These are phyloP conservation scores for Xestobium rufovillosum DNA, from an alignment of 2,888 invertebrate species.

Conservation along the genomic window DNA sequence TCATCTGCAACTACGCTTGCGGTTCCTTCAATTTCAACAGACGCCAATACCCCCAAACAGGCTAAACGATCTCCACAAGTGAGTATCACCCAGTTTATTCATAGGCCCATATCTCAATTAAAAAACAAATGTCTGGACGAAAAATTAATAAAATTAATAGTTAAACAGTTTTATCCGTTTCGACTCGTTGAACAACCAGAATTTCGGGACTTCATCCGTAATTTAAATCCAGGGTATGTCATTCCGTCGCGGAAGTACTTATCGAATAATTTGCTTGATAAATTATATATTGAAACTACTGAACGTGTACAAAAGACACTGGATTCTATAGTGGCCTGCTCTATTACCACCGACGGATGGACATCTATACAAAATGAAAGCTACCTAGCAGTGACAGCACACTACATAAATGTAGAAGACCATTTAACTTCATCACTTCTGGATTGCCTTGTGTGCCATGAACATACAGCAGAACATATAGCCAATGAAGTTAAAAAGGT, in stretches of 20 bases:
- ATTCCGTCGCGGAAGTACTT: constrained; percentile 25
- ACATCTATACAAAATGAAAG: constrained; percentile 21
- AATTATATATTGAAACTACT: no score
- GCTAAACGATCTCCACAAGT: no score
- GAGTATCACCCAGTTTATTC: no score
- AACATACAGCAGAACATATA: constrained; percentile 23
- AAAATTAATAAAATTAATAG: constrained; percentile 23
- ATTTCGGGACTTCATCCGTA: constrained; percentile 25
- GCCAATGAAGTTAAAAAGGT: constrained; percentile 13
- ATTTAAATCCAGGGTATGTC: constrained; percentile 24
- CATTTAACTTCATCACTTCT: constrained; percentile 20
- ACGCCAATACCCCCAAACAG: no score
- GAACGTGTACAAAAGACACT: no score
- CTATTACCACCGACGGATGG: constrained; percentile 24
- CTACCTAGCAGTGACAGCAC: constrained; percentile 24
- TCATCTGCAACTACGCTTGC: no score
- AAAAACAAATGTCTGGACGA: constrained; percentile 11
- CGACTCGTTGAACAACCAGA: constrained; percentile 28
- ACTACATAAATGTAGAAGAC: constrained; percentile 21
- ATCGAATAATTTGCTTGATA: no score
- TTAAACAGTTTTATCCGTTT: constrained; percentile 27
- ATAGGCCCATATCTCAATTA: no score
- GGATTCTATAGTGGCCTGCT: no score
- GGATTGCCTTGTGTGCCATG: constrained; percentile 19
- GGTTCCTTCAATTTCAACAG: no score